A percentile compares a stretch with the other conserved stretches of the same genome.
Evolutionary conservation across 2,888 invertebrate species (phyloP).

Genomic region (Apamea sordens): DNA sequence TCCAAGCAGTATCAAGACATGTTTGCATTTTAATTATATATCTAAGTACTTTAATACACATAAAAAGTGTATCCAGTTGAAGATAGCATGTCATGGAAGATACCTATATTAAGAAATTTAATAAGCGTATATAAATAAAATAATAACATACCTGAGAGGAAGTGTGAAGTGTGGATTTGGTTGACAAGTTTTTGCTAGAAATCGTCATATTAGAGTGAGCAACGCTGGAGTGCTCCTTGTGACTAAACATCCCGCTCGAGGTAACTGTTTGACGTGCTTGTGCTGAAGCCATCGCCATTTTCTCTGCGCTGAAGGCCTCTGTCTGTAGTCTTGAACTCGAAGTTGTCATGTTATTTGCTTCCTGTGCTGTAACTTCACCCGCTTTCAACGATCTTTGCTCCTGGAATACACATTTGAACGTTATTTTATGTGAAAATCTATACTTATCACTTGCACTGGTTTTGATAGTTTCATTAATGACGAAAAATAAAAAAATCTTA

Average conservation of each 20-base stretch:
- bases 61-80: not conserved
- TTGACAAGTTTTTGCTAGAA: slow-evolving; percentile 93
- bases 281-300: slow-evolving; percentile 93
- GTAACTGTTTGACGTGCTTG: slow-evolving; percentile 95
- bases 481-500: not conserved
- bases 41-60: not conserved
- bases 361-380: slow-evolving; percentile 95
- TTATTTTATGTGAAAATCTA: slow-evolving; percentile 44
- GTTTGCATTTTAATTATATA: slow-evolving; percentile 3
- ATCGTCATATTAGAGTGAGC: slow-evolving; percentile 96
- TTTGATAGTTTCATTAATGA: not conserved
- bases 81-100: not conserved
- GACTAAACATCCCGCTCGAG: slow-evolving; percentile 94
- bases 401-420: slow-evolving; percentile 86
- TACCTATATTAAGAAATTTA: not conserved
- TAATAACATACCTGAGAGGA: slow-evolving; percentile 86
- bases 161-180: slow-evolving; percentile 90
- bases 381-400: slow-evolving; percentile 95
- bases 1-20: not conserved
- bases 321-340: slow-evolving; percentile 96
- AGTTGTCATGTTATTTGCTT: slow-evolving; percentile 95
- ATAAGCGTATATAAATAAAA: slow-evolving; percentile 6
- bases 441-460: slow-evolving; percentile 24
- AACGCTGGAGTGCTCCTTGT: slow-evolving; percentile 92
- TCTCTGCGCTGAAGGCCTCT: slow-evolving; percentile 96